Evolutionary conservation across 2,797 vertebrate species (phyloP), one percentile per base, ranked within the genome.

Genomic region (Numenius phaeopus): DNA sequence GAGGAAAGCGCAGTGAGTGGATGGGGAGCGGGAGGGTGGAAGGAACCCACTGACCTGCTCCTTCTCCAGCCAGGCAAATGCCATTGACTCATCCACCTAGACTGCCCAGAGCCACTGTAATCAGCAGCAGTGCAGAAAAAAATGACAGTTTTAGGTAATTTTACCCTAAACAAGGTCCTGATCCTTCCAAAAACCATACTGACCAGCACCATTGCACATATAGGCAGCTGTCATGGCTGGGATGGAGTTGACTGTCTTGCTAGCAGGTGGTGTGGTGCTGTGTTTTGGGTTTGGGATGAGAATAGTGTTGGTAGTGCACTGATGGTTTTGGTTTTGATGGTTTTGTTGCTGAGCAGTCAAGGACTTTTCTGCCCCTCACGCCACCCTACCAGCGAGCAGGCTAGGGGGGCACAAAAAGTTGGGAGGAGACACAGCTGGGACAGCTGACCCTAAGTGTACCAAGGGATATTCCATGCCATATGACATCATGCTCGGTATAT

Each of bases 1-100:
- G 90, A 99, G 99, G 94, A 99, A 98, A 95, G 92, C 99, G 1
- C 99, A 99, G 99, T 99, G 98, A 98, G 99, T 92, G 50, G 3
- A n/a, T 11, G 42, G 39, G 66, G 23, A 2, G 10, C 5, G 32
- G 59, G 40, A 55, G 52, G 19, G 5, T 10, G 52, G 46, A 70
- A 20, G 22, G 4, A 24, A 19, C 16, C 11, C 18, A 5, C 24
- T 1, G 7, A 6, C 34, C 67, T 13, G 58, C 55, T 8, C 14
- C 17, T 61, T 11, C 37, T 27, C 44, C 46, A 4, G 72, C 54
- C 24, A 5, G 32, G 20, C 19, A 19, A 14, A 1, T 6, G 27
- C 40, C 21, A 1, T 7, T 26, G 40, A 3, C 40, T 32, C 19
- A 9, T 2, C 9, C 17, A 46, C 7, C 58, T 62, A 6, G 54